phyloP scores from a whole-genome alignment of 1,140 invertebrate species.

The Brachionus plicatilis region DNA sequence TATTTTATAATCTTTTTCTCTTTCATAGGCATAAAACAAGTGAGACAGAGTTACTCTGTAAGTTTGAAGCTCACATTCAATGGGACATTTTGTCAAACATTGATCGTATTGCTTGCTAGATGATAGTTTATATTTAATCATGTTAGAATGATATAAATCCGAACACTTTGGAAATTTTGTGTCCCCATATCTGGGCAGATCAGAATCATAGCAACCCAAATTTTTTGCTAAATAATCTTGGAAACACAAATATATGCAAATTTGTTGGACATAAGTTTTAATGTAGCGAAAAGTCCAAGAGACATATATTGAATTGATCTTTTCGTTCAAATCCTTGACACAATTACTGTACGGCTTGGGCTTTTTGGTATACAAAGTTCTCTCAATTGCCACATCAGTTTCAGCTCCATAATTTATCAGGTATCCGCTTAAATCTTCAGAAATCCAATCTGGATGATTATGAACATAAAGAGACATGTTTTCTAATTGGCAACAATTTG shows the following conservation, averaged over 20 bases:
- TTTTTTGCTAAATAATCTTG: constrained; percentile 5
- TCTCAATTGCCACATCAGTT: constrained; percentile 22
- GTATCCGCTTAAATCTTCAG: neutral
- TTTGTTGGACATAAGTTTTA: neutral
- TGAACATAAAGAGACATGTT: neutral
- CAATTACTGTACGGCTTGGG: neutral
- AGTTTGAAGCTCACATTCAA: constrained; percentile 1
- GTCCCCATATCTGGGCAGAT: neutral
- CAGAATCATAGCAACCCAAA: neutral
- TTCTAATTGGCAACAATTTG: neutral
- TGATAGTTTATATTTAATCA: neutral
- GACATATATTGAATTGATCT: neutral
- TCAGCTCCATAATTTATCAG: neutral
- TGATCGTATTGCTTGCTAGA: neutral
- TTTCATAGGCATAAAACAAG: neutral
- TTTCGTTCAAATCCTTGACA: neutral
- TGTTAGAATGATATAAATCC: neutral
- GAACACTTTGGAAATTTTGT: neutral
- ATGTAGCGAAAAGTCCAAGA: neutral
- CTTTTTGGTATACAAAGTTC: neutral
- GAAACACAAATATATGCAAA: neutral
- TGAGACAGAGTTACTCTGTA: neutral
- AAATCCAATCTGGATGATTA: neutral
- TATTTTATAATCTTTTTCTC: neutral
- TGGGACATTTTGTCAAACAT: neutral